phyloP scores from a whole-genome alignment of 2,797 vertebrate species.

The Buceros bicornis region DNA sequence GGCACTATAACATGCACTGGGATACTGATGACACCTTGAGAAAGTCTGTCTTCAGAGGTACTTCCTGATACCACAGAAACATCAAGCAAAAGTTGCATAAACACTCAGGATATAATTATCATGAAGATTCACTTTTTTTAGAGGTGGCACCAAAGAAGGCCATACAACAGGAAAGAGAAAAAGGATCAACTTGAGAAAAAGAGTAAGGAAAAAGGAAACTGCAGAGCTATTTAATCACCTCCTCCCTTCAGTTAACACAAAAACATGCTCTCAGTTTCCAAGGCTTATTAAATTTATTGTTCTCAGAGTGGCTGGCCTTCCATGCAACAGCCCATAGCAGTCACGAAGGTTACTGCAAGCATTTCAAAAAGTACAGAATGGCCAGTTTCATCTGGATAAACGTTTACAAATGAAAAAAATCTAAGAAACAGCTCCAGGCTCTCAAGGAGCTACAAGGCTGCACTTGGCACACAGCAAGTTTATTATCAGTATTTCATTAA shows the following conservation, averaged over 20 bases:
- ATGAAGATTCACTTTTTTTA: not conserved
- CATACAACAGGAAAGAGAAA: not conserved
- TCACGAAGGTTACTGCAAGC: conserved; percentile 8
- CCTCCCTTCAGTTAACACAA: not conserved
- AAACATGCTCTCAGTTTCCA: conserved; percentile 5
- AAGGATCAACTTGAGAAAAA: not conserved
- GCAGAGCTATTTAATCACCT: not conserved
- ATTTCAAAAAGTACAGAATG: not conserved
- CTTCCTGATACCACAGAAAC: not conserved
- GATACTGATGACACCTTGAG: not conserved
- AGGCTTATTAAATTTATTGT: conserved; percentile 21
- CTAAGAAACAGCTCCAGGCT: conserved; percentile 31
- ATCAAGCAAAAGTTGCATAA: not conserved
- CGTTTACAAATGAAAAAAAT: not conserved
- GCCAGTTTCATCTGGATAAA: conserved; percentile 28
- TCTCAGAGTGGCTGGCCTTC: not conserved
- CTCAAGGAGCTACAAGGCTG: not conserved
- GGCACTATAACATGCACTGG: not conserved
- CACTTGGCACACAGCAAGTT: not conserved
- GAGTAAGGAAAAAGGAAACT: not conserved
- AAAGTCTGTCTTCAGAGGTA: not conserved
- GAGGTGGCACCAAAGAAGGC: not conserved
- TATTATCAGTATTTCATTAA: conserved; percentile 55
- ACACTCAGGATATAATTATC: not conserved
- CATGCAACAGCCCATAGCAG: not conserved